Base-by-base conservation (phyloP, 2,797 vertebrate genomes). In the Eurystomus glaucurus region DNA sequence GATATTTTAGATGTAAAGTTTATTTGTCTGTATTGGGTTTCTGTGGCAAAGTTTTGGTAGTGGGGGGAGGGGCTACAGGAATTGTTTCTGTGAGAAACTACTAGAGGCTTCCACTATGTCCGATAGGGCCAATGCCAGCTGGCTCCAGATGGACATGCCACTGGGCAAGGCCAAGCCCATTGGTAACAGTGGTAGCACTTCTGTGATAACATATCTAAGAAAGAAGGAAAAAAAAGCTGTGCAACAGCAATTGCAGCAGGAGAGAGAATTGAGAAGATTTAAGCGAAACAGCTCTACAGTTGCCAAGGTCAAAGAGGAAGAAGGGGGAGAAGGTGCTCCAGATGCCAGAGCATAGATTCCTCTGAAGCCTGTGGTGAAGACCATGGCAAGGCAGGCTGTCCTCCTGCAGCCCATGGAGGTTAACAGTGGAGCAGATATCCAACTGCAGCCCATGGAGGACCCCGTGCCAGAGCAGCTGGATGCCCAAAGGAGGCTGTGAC, bases 141-240 rank as follows among this genome's bases (percentile, higher is more conserved):
- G 1, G 41, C 13, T 14, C 25, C 18, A 50, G 33, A 4, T 0
- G 1, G 25, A 69, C n/a, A 25, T 3, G 1, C 25, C 1, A 6
- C 23, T 35, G n/a, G 65, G 45, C n/a, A 48, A 68, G 23, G 65
- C 12, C 0, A 3, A 68, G 65, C 23, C 65, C 45, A 55, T 21
- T 31, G n/a, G 54, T 19, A n/a, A 55, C 31, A 21, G 54, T n/a
- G 3, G 13, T 21, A n/a, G 54, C 11, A n/a, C 19, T 19, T 33
- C 54, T 33, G 19, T 55, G 54, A 55, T 55, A n/a, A n/a, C 54
- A 18, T 21, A 21, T n/a, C 21, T 55, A 21, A 9, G 46, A 48
- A 22, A 11, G 46, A 22, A 37, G 46, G 46, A 22, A 23, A 48
- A 45, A 51, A 25, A 26, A 26, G 50, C 50, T 51, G 25, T 19